Conservation (phyloP, 2,888 invertebrate genomes). For the Aphodius granarius region DNA sequence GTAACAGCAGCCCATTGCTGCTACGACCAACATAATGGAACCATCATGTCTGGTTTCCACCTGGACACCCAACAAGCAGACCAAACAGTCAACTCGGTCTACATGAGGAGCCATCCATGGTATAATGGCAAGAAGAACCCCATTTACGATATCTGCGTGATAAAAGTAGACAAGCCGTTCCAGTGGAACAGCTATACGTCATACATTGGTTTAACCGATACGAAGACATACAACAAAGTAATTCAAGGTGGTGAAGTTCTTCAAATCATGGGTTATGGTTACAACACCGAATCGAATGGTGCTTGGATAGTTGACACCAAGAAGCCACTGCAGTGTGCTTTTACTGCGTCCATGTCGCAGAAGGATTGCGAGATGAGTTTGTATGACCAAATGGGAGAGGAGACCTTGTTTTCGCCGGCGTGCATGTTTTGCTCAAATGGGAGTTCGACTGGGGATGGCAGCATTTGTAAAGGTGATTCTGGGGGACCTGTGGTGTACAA, state of each 20-base stretch:
- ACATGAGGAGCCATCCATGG: neutral
- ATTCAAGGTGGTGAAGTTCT: neutral
- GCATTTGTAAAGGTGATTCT: constrained; percentile 1
- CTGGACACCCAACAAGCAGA: neutral
- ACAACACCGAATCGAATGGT: neutral
- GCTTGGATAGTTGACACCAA: neutral
- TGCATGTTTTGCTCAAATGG: constrained; percentile 1
- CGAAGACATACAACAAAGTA: neutral
- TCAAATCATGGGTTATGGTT: constrained; percentile 3
- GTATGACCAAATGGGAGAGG: neutral
- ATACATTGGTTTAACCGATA: neutral
- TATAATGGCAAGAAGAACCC: neutral
- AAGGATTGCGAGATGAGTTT: neutral
- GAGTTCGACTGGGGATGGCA: neutral
- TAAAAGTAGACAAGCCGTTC: neutral
- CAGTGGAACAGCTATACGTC: neutral
- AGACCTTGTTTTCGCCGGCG: neutral
- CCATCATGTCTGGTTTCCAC: neutral
- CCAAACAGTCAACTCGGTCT: neutral
- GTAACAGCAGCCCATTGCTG: constrained; percentile 43
- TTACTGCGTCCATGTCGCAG: neutral
- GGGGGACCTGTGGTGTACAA: neutral
- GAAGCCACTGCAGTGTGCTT: neutral
- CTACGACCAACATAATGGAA: neutral
- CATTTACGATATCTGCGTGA: neutral